phyloP scores from a whole-genome alignment of 2,888 invertebrate genomes.

The Junonia oenone region DNA sequence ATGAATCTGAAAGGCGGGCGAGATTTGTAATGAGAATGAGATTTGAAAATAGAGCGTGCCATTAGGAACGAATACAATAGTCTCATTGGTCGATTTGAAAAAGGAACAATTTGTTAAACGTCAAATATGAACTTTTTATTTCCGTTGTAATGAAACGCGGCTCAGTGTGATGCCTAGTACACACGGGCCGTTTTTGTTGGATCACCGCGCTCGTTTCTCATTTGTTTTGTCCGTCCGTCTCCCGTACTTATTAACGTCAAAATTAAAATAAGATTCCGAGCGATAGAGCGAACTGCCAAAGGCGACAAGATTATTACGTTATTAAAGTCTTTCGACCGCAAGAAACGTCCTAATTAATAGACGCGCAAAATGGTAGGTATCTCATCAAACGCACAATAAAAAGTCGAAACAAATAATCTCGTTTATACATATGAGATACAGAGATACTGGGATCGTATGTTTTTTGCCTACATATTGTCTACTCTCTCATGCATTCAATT shows the following conservation, averaged over 20 bases:
- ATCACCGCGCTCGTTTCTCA: conserved; percentile 63
- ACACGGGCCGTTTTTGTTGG: conserved; percentile 61
- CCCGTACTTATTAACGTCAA: conserved; percentile 64
- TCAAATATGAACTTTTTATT: conserved; percentile 78
- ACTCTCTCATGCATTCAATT: conserved; percentile 60
- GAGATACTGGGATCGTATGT: conserved; percentile 39
- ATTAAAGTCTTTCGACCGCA: conserved; percentile 47
- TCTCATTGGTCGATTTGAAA: conserved; percentile 80
- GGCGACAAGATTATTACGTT: conserved; percentile 67
- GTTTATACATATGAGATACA: conserved; percentile 38
- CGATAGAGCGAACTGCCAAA: conserved; percentile 54
- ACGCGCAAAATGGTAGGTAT: conserved; percentile 38
- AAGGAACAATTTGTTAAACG: conserved; percentile 80
- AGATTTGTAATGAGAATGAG: conserved; percentile 79
- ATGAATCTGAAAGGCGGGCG: conserved; percentile 74
- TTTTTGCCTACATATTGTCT: conserved; percentile 58
- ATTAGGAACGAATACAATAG: conserved; percentile 77
- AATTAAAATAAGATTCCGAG: conserved; percentile 63
- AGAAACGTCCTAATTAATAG: conserved; percentile 58
- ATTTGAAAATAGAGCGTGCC: conserved; percentile 79
- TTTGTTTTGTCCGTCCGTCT: conserved; percentile 63
- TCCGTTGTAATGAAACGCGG: conserved; percentile 70
- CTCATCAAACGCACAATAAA: conserved; percentile 25
- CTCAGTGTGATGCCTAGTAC: conserved; percentile 71
- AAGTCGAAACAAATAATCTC: conserved; percentile 29